phyloP scores from a whole-genome alignment of 2,888 invertebrate species.

The Pharmacophagus antenor region DNA sequence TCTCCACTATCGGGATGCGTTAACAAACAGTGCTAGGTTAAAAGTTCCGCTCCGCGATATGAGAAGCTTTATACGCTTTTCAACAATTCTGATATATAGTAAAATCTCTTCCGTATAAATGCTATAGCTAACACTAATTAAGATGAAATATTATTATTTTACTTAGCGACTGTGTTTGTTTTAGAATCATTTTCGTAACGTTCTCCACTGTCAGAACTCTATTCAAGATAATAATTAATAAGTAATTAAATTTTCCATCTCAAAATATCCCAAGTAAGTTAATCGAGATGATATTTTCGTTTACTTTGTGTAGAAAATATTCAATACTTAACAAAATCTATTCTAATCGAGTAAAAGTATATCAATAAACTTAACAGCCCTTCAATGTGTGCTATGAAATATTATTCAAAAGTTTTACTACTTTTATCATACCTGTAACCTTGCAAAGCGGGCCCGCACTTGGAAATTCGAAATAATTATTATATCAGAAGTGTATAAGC shows the following conservation, averaged over 20 bases:
- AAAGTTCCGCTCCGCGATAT: constrained; percentile 11
- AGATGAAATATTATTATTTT: too few relatives aligned
- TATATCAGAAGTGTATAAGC: constrained; percentile 20
- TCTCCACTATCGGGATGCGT: constrained; percentile 5
- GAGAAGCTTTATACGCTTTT: neutral
- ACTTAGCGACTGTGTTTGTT: too few relatives aligned
- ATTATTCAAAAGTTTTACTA: neutral
- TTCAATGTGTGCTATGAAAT: neutral
- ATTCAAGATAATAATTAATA: too few relatives aligned
- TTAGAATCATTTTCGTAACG: too few relatives aligned
- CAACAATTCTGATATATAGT: too few relatives aligned
- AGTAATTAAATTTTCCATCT: too few relatives aligned
- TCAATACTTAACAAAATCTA: neutral
- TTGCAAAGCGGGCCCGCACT: constrained; percentile 1
- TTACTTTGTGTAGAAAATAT: neutral
- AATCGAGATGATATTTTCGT: too few relatives aligned
- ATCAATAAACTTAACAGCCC: neutral
- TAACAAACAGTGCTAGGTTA: constrained; percentile 8
- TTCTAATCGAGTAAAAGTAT: too few relatives aligned
- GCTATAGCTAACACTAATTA: too few relatives aligned
- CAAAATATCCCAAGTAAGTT: too few relatives aligned
- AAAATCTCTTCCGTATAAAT: too few relatives aligned
- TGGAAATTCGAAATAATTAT: constrained; percentile 16
- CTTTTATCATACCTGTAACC: constrained; percentile 10
- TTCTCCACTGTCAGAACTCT: too few relatives aligned